Conservation (phyloP, 2,113 vertebrate genomes). For the Myrmecophaga tridactyla region DNA sequence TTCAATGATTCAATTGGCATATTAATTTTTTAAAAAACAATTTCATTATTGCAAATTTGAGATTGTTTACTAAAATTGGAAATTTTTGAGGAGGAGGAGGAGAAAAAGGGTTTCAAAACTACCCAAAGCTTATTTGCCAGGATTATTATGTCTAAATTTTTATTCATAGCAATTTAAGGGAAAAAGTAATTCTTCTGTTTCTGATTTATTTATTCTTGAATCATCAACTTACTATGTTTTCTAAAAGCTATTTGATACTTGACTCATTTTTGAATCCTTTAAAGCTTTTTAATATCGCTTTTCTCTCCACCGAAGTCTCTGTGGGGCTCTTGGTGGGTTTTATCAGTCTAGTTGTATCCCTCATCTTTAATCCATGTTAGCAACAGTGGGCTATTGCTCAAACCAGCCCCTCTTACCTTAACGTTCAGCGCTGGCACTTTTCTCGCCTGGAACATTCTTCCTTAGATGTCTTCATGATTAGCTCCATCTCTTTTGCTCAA, state of each 20-base stretch:
- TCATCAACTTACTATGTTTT: conserved; percentile 42
- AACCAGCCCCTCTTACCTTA: background rate
- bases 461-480: background rate
- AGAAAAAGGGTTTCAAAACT: background rate
- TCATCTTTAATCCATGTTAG: background rate
- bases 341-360: background rate
- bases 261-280: conserved; percentile 23
- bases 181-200: conserved; percentile 41
- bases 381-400: background rate
- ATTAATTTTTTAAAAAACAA: background rate
- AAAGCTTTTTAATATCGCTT: background rate
- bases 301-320: background rate
- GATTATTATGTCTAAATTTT: background rate
- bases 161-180: background rate
- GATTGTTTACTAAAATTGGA: conserved; percentile 8
- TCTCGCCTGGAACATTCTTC: background rate
- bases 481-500: background rate
- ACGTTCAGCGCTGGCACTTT: background rate
- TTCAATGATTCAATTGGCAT: background rate
- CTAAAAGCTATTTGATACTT: conserved; percentile 28
- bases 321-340: background rate
- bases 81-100: background rate
- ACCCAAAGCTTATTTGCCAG: conserved; percentile 1
- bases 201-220: conserved; percentile 26
- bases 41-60: conserved; percentile 1